These are phyloP conservation scores for Stegophylla sp. DNA, from an alignment of 2,888 invertebrate species.

Conservation along the genomic window DNA sequence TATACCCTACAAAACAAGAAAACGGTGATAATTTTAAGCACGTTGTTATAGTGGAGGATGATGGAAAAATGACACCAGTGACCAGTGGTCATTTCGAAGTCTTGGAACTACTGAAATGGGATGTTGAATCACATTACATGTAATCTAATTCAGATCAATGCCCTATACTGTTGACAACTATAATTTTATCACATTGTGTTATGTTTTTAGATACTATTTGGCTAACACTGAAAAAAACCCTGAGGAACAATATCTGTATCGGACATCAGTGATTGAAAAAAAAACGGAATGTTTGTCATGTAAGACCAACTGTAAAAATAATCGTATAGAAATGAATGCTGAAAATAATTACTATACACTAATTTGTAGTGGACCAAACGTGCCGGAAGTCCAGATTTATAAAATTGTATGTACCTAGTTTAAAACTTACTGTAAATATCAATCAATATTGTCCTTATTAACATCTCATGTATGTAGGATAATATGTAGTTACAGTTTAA, in stretches of 20 bases:
- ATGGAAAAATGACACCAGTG: conserved; percentile 64
- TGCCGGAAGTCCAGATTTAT: conserved; percentile 77
- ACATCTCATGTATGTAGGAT: no score
- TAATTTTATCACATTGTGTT: not conserved
- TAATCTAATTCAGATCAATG: conserved; percentile 66
- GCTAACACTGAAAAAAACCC: conserved; percentile 76
- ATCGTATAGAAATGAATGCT: conserved; percentile 73
- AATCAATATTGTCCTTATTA: no score
- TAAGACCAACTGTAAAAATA: conserved; percentile 70
- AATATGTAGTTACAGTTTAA: no score
- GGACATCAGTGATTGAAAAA: conserved; percentile 62
- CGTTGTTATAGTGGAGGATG: conserved; percentile 47
- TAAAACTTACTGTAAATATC: no score
- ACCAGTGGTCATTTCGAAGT: conserved; percentile 76
- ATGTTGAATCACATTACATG: conserved; percentile 72
- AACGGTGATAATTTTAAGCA: conserved; percentile 63
- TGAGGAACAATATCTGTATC: conserved; percentile 70
- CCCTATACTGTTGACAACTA: not conserved
- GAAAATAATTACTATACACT: conserved; percentile 75
- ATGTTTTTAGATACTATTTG: conserved; percentile 77
- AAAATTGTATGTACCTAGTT: conserved; percentile 67
- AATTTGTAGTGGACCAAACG: conserved; percentile 82
- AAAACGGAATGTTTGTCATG: conserved; percentile 79
- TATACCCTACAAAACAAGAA: conserved; percentile 70
- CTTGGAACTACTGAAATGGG: conserved; percentile 78